These are phyloP conservation scores for Nyctibius grandis DNA, from an alignment of 2,797 vertebrate genomes.

Conservation along the genomic window DNA sequence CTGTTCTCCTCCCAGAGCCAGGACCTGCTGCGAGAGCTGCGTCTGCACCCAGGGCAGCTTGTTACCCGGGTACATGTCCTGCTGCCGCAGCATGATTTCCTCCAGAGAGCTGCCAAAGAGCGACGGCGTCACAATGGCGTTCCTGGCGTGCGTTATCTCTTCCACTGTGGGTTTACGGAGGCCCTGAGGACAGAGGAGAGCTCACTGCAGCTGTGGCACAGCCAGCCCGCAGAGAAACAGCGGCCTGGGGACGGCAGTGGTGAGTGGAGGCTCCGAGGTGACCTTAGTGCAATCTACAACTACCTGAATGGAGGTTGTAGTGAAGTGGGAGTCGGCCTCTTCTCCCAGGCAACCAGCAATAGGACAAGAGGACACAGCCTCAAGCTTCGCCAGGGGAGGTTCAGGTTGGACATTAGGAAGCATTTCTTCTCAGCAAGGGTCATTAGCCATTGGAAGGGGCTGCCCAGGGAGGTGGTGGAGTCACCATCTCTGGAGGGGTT, in stretches of 20 bases:
- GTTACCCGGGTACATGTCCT: slow-evolving; percentile 82
- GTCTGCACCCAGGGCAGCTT: slow-evolving; percentile 92
- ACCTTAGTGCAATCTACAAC: too few relatives aligned
- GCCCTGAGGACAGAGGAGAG: slow-evolving; percentile 72
- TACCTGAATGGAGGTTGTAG: too few relatives aligned
- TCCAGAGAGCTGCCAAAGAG: slow-evolving; percentile 90
- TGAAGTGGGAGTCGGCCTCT: too few relatives aligned
- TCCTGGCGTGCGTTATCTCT: slow-evolving; percentile 85
- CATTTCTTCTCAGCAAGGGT: too few relatives aligned
- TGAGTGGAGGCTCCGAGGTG: too few relatives aligned
- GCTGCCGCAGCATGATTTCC: slow-evolving; percentile 90
- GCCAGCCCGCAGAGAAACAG: background rate
- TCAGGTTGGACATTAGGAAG: too few relatives aligned
- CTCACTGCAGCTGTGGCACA: background rate
- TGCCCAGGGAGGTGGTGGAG: too few relatives aligned
- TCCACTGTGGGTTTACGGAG: slow-evolving; percentile 88
- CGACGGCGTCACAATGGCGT: slow-evolving; percentile 86
- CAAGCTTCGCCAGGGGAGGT: too few relatives aligned
- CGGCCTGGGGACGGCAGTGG: rapidly evolving
- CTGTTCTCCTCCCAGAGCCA: slow-evolving; percentile 86
- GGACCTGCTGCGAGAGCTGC: slow-evolving; percentile 88
- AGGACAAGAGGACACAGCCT: too few relatives aligned
- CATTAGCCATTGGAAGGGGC: too few relatives aligned
- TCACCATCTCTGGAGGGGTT: too few relatives aligned
- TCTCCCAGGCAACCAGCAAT: too few relatives aligned